phyloP scores from a whole-genome alignment of 2,797 vertebrate species.

The Tympanoctomys barrerae region DNA sequence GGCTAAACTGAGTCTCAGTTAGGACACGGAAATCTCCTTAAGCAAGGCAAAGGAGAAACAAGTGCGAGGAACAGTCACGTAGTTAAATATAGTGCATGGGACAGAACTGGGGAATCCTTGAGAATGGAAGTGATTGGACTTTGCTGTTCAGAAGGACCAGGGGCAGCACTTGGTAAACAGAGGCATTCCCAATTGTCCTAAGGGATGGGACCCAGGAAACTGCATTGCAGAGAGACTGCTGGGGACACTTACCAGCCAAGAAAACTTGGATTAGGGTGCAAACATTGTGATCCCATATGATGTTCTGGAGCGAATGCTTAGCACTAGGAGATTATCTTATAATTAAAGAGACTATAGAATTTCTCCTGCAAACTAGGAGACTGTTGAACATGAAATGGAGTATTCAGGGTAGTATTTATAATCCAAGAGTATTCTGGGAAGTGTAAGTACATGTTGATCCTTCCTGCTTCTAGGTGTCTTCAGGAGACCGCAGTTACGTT shows the following conservation, averaged over 20 bases:
- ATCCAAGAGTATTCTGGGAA: neutral
- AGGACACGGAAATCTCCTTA: neutral
- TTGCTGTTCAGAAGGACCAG: neutral
- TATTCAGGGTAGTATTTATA: neutral
- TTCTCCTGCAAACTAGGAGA: constrained; percentile 10
- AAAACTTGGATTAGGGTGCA: neutral
- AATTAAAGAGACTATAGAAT: neutral
- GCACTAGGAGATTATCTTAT: neutral
- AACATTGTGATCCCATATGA: neutral
- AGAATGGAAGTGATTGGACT: neutral
- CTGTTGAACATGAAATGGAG: neutral
- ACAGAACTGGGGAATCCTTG: neutral
- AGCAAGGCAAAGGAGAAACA: neutral
- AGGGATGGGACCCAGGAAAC: neutral
- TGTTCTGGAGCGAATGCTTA: constrained; percentile 35
- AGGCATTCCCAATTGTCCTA: neutral
- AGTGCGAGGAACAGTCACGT: neutral
- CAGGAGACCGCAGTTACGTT: neutral
- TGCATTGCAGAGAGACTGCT: neutral
- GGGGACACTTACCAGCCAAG: neutral
- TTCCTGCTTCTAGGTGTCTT: neutral
- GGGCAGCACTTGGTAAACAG: neutral
- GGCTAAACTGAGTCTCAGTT: neutral
- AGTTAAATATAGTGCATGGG: neutral
- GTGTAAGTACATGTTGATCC: neutral